Evolutionary conservation across 2,888 invertebrate species (phyloP), one percentile per base, ranked within the genome.

Genomic region (Oxyteleia sp.): DNA sequence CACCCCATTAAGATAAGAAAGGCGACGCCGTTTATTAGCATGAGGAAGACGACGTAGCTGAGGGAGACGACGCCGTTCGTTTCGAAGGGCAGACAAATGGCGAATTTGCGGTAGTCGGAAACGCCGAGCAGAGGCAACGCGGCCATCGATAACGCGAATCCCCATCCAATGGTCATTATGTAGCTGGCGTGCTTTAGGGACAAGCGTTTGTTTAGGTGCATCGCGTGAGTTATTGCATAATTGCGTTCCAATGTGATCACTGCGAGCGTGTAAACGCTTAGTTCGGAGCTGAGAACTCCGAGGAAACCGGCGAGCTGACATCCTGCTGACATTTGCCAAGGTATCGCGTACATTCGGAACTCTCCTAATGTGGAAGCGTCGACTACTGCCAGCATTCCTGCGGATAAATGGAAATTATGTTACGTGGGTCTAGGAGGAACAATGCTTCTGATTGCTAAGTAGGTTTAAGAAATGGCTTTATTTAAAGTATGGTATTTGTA

Each of bases 181-280:
- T 96, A 97, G 63, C 96, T 96, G 2, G 99, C 98, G 94, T 98
- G 98, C 45, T 97, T 96, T 86, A 99, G 94, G 0, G 98, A 97
- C n/a, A 99, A 94, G 11, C 97, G 95, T 93, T 98, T 98, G 94
- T 99, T 99, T 78, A 99, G 95, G 93, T 99, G 98, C 96, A 99
- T 98, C 75, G 99, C 99, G 94, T 99, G 98, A 0, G 98, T 99
- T 92, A 99, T 99, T 88, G 99, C 99, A 94, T 99, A 99, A 94
- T 98, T 98, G 23, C 99, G 95, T 94, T 99, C 99, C 89, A 99
- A 94, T 0, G 99, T 99, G 89, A 99, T 99, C 69, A 99, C 98
- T 1, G 99, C 98, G 89, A 99, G 94, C 2, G 99, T 99, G 94
- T 97, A 99, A 45, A 99, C 99, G 38, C 98, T 98, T 76, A 99